phyloP scores from a whole-genome alignment of 2,797 vertebrate genomes.

The Glyptemys insculpta region DNA sequence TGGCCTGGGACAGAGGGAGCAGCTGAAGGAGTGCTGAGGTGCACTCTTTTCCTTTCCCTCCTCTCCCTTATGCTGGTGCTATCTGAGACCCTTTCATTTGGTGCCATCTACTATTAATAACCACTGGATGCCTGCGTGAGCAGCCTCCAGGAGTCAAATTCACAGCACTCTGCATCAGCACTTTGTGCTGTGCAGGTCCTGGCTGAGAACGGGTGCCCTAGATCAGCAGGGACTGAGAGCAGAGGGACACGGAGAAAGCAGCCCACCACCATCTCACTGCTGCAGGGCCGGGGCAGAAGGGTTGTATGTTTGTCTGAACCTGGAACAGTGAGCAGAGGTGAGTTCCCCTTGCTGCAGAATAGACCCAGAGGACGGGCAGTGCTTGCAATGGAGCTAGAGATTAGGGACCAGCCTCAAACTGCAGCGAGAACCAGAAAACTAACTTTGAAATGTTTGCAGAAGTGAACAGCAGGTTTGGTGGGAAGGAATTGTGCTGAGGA shows the following conservation, averaged over 20 bases:
- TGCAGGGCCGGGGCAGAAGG: neutral
- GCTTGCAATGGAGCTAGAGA: neutral
- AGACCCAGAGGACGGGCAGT: neutral
- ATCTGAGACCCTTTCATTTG: conserved; percentile 80
- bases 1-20: neutral
- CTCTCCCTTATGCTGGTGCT: conserved; percentile 68
- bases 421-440: neutral
- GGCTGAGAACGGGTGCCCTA: conserved; percentile 45
- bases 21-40: conserved; percentile 1
- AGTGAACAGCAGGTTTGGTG: neutral
- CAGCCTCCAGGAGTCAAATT: conserved; percentile 90
- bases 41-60: conserved; percentile 60
- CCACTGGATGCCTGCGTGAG: conserved; percentile 88
- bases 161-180: conserved; percentile 84
- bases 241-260: conserved; percentile 32
- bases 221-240: conserved; percentile 33
- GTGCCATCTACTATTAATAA: conserved; percentile 90
- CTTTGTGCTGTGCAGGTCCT: conserved; percentile 82
- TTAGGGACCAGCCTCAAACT: neutral
- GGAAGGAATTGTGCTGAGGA: neutral
- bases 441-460: neutral
- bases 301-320: conserved; percentile 32
- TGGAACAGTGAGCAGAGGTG: conserved; percentile 63
- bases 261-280: neutral
- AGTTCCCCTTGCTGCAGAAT: conserved; percentile 43